Evolutionary conservation across 2,797 vertebrate genomes (phyloP), one percentile per base, ranked within the genome.

Genomic region (Anomalospiza imberbis): DNA sequence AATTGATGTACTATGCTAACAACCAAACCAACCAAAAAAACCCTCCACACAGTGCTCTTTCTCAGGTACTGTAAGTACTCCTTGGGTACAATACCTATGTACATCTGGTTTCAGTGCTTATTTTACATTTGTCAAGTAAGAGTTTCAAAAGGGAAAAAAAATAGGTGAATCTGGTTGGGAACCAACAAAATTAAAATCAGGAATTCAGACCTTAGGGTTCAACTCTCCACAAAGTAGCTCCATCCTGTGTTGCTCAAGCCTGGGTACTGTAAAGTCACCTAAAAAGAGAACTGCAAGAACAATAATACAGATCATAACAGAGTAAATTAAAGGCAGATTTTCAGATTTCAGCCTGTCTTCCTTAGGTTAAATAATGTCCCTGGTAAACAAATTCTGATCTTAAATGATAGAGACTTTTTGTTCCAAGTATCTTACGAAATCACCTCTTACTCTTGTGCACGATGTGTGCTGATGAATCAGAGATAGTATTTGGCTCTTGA

Each of bases 321-420:
- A 66, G 86, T 85, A 79, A 94, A 93, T 72, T 87, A 61, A 87
- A 87, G 70, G 77, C 67, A 66, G 61, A 83, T 73, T 87, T 95
- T 91, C 58, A 67, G 45, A 82, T 87, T 88, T 95, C 80, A 97
- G 47, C 45, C 50, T 74, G 44, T 60, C 50, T 88, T 96, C 72
- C 57, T 91, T 72, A 67, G n/a, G 78, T 93, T 70, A 96, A 95
- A 85, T 93, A 88, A 95, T 42, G 77, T 19, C 32, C n/a, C 32
- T 40, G 61, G 90, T 85, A 93, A 78, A 83, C 76, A 82, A 87
- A 86, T 94, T 95, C 51, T 94, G 81, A 94, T 94, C 57, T 90
- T 63, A 65, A 83, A 81, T 10, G 47, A 93, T 95, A 91, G 84
- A 72, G 63, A 67, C 26, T 42, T 44, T 79, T 83, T 80, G 47